Base-by-base conservation (phyloP, 2,888 invertebrate species). In the Lithosia quadra region DNA sequence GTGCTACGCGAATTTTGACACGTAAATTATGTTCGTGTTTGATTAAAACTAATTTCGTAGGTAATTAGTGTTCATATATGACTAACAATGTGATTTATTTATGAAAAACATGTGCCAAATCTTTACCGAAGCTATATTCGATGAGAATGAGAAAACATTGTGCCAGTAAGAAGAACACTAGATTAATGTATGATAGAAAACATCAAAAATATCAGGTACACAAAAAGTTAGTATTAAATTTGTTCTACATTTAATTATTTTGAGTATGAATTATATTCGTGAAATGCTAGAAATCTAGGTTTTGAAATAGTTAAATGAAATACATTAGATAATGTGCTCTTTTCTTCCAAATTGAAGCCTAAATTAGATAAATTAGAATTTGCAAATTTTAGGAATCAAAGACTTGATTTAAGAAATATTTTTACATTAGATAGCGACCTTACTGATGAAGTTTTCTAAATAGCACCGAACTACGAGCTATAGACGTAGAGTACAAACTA, bases 11-110 rank as follows among this genome's bases (percentile, higher is more conserved):
- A 66, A 70, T 73, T 65, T 63, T 61, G 65, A 67, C 59, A 43
- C 57, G 24, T 61, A 69, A 66, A 69, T 68, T 66, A 61, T 36
- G 34, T 71, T 59, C 33, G 24, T 68, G 34, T 63, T 59, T 64
- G 65, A 68, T 72, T 68, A 66, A 68, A 65, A 69, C 55, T 71
- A 73, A 71, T 71, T 61, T 68, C 39, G 43, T 34, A 67, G 65
- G 55, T 66, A 69, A 69, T 69, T 69, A 69, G 56, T 69, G 63
- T 39, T 56, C 65, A 24, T 58, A 28, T 65, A 21, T 22, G 21
- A 22, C 24, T 43, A 53, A 60, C 4, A 53, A 53, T 49, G 43
- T 56, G 1, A 39, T 61, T 55, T 61, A 61, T 56, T 60, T 55
- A 39, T 34, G 61, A 11, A 24, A 22, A 58, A 63, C 21, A 65